A percentile compares a stretch with the other conserved stretches of the same genome.
These are phyloP conservation scores for Chionodraco myersi DNA, from an alignment of 2,113 vertebrate species.

Conservation along the genomic window DNA sequence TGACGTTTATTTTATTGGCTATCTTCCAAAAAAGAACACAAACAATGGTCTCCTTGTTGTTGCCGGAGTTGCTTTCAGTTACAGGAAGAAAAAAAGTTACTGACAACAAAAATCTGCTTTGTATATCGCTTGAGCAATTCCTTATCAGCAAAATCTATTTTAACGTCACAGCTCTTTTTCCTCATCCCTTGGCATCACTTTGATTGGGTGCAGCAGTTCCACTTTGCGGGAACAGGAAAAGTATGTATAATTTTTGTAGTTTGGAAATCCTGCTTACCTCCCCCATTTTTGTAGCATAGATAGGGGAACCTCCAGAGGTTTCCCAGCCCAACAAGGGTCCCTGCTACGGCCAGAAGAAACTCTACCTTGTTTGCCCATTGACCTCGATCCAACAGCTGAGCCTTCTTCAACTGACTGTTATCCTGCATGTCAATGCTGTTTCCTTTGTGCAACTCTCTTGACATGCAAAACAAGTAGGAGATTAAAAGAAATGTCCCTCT, in stretches of 20 bases:
- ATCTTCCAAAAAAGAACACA: not conserved
- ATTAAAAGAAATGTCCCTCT: conserved; percentile 1
- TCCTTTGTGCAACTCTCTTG: conserved; percentile 57
- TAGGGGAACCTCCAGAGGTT: conserved; percentile 81
- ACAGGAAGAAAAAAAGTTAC: not conserved
- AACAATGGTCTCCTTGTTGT: conserved; percentile 10
- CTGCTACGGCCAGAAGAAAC: conserved; percentile 76
- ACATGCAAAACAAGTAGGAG: conserved; percentile 30
- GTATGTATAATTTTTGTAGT: not conserved
- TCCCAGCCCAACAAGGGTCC: conserved; percentile 74
- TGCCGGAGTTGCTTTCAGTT: not conserved
- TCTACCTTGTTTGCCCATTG: conserved; percentile 77
- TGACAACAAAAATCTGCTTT: conserved; percentile 1
- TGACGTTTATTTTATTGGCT: no score
- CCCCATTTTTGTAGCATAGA: conserved; percentile 79
- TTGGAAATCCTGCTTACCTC: conserved; percentile 58
- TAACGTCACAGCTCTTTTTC: not conserved
- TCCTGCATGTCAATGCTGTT: conserved; percentile 55
- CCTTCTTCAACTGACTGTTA: conserved; percentile 56
- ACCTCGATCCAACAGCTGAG: conserved; percentile 69
- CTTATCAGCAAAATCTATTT: not conserved
- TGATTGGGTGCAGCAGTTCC: not conserved
- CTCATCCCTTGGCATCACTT: not conserved
- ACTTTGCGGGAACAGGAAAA: not conserved
- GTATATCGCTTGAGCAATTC: not conserved